Conservation (phyloP, 2,113 vertebrate genomes). For the Odocoileus virginianus region DNA sequence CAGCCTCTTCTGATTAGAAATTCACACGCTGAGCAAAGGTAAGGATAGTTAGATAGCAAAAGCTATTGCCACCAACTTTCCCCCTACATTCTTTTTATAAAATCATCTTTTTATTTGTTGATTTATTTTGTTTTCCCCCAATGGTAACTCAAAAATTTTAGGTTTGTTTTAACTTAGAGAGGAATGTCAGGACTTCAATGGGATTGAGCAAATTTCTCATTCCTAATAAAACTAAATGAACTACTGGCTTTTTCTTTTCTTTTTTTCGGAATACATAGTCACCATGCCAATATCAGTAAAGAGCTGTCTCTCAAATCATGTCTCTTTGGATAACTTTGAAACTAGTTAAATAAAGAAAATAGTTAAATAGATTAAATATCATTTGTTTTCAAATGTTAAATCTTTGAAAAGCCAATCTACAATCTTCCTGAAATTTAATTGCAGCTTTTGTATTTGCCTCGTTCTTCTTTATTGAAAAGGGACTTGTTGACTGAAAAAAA, state of each 20-base stretch:
- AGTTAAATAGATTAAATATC: background rate
- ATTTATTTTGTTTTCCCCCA: background rate
- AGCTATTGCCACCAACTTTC: background rate
- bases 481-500: background rate
- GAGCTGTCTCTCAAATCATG: background rate
- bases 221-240: conserved; percentile 1
- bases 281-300: background rate
- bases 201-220: background rate
- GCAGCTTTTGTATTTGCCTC: background rate
- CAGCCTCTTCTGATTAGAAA: background rate
- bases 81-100: background rate
- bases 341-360: background rate
- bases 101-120: background rate
- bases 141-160: background rate
- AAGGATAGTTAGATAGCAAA: background rate
- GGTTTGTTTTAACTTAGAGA: background rate
- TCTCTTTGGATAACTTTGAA: background rate
- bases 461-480: background rate
- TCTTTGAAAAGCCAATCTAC: background rate
- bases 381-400: background rate
- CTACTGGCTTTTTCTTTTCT: background rate
- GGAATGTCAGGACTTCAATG: background rate
- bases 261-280: background rate
- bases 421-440: background rate
- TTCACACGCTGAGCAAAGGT: background rate